Base-by-base conservation (phyloP, 2,888 invertebrate species). In the Heliconius cydno region DNA sequence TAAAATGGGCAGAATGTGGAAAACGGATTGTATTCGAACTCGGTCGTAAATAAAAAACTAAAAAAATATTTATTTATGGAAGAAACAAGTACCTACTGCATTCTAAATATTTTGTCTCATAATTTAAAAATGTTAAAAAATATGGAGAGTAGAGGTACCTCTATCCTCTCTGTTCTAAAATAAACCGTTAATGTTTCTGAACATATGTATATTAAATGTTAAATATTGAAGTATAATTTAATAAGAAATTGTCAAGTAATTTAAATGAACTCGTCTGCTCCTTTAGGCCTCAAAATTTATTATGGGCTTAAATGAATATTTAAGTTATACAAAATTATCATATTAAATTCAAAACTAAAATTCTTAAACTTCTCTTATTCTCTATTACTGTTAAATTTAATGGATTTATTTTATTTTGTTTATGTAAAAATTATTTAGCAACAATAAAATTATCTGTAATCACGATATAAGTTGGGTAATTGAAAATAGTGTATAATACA, bases 371-470 rank as follows among this genome's bases (percentile, higher is more conserved):
- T 10, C 3, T 25, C 12, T 63, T 60, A n/a, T 25, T 1, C 6
- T 63, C 25, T 63, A 63, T 63, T 25, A 22, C n/a, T n/a, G 4
- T 25, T 25, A 63, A 10, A 63, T 1, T 63, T 63, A 63, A 63
- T 57, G n/a, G 19, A 22, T 52, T 19, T 52, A 52, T 52, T 60
- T 60, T 60, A 60, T n/a, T 10, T 60, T 60, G 60, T 60, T 60
- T 10, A 10, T 60, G n/a, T 60, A 60, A 60, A n/a, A 10, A 34
- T 0, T n/a, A 10, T 10, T n/a, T 60, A 10, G n/a, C n/a, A 10
- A 60, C 9, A n/a, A n/a, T n/a, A n/a, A n/a, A 25, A 65, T 41
- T 46, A 30, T 77, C n/a, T 25, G 38, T 34, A 72, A 72, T 57
- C 57, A 28, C 28, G 12, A 19, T 57, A 30, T 30, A 30, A 34